Evolutionary conservation across 2,888 invertebrate genomes (phyloP), one percentile per base, ranked within the genome.

Genomic region (Lissonota sp.): DNA sequence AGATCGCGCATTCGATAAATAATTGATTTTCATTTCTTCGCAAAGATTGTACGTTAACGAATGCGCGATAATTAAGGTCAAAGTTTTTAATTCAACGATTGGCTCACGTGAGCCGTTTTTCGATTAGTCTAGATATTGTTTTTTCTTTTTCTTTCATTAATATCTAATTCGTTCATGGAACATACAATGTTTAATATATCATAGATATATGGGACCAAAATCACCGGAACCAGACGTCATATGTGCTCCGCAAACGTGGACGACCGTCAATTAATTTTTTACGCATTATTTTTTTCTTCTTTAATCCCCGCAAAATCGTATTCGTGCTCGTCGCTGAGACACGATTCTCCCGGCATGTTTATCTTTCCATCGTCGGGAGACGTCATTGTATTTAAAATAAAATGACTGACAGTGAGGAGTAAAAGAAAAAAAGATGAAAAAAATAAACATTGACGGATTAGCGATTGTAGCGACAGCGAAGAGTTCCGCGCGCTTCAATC

Each of bases 141-240:
- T 49, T 5, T 49, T 12, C 4, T 49, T 10, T 2, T 46, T 70
- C 10, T 2, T 46, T 70, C 86, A 26, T 89, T 89, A 88, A 86
- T 72, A 70, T 83, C 88, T 91, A 91, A 82, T 80, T 91, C 93
- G 98, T 98, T 98, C 98, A 98, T 96, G 97, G 98, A 98, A 98
- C 98, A 96, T 98, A 98, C 97, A 94, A 94, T 94, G 93, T 93
- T 93, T 95, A 95, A 97, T 97, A 98, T 98, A 98, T 98, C 98
- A 98, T 97, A 97, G 98, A 98, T 98, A 98, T 98, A 98, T 98
- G 97, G 97, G 97, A 96, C 96, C 95, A 96, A 97, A 95, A 95
- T 95, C 95, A 96, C 96, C 95, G 94, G 94, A 93, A 94, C 93
- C 93, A 85, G 86, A 85, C 76, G 86, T 83, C 79, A 72, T 85